phyloP scores from a whole-genome alignment of 2,113 vertebrate species.

The Cynocephalus volans region DNA sequence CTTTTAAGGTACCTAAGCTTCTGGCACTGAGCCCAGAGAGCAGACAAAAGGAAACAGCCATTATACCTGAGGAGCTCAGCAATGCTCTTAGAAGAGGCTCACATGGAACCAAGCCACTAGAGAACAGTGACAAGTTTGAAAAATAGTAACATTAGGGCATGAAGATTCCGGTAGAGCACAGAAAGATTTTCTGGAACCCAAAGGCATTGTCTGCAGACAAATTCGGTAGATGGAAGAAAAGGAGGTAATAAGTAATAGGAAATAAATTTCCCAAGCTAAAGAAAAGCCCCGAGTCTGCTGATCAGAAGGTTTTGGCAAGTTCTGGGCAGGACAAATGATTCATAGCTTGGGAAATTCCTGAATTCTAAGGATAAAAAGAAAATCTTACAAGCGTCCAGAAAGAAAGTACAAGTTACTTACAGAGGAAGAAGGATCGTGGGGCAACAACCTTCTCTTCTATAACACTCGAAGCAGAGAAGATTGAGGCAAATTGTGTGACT shows the following conservation, averaged over 20 bases:
- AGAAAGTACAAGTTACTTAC: slow-evolving; percentile 21
- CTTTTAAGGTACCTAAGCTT: neutral
- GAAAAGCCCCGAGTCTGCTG: slow-evolving; percentile 6
- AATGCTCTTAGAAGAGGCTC: neutral
- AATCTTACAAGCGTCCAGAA: slow-evolving; percentile 40
- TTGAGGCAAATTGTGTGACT: neutral
- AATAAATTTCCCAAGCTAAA: slow-evolving; percentile 48
- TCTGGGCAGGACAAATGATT: slow-evolving; percentile 55
- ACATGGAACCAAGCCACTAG: neutral
- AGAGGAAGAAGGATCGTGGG: neutral
- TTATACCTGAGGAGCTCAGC: neutral
- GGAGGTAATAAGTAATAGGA: neutral
- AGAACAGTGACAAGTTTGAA: neutral
- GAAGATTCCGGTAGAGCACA: neutral
- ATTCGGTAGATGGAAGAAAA: neutral
- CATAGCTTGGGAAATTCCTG: slow-evolving; percentile 57
- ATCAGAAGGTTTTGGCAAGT: slow-evolving; percentile 3
- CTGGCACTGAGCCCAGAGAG: neutral
- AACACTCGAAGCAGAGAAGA: slow-evolving; percentile 3
- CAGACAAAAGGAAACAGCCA: neutral
- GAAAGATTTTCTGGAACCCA: neutral
- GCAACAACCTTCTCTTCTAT: neutral
- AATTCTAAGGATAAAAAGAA: slow-evolving; percentile 59
- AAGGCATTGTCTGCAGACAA: slow-evolving; percentile 39
- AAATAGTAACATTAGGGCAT: neutral